phyloP scores from a whole-genome alignment of 2,888 invertebrate genomes.

The Dynastes hyllus region DNA sequence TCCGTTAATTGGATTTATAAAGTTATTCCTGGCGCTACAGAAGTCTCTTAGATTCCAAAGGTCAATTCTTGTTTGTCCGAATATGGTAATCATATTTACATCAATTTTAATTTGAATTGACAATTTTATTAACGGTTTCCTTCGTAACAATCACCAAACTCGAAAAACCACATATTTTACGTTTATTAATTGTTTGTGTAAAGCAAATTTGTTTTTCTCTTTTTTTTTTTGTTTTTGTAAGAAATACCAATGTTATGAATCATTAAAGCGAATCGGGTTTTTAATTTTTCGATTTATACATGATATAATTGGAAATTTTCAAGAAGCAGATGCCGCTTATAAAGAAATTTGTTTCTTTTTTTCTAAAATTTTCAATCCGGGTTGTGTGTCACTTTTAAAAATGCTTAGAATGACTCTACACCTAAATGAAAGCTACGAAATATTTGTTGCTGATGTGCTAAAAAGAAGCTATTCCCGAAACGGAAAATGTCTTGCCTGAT shows the following conservation, averaged over 20 bases:
- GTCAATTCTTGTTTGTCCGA: neutral
- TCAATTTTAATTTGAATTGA: conserved; percentile 22
- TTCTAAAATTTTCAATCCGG: too few species aligned
- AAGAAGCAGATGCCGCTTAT: too few species aligned
- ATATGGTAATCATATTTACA: conserved; percentile 11
- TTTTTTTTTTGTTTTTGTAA: neutral
- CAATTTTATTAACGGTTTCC: conserved; percentile 26
- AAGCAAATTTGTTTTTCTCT: neutral
- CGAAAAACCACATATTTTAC: too few species aligned
- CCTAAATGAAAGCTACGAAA: too few species aligned
- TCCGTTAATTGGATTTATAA: neutral
- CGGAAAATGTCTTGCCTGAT: too few species aligned
- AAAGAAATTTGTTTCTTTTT: too few species aligned
- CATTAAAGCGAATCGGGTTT: neutral
- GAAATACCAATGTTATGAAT: neutral
- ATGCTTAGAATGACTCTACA: too few species aligned
- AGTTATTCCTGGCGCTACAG: conserved; percentile 1
- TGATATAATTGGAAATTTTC: neutral
- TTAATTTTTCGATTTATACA: neutral
- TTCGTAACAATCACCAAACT: too few species aligned
- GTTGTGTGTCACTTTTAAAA: too few species aligned
- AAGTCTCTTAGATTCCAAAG: neutral
- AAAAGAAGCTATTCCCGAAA: too few species aligned
- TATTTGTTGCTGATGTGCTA: too few species aligned
- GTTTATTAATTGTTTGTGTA: conserved; percentile 7